These are phyloP conservation scores for Centropus unirufus DNA, from an alignment of 2,113 vertebrate species.

Conservation along the genomic window DNA sequence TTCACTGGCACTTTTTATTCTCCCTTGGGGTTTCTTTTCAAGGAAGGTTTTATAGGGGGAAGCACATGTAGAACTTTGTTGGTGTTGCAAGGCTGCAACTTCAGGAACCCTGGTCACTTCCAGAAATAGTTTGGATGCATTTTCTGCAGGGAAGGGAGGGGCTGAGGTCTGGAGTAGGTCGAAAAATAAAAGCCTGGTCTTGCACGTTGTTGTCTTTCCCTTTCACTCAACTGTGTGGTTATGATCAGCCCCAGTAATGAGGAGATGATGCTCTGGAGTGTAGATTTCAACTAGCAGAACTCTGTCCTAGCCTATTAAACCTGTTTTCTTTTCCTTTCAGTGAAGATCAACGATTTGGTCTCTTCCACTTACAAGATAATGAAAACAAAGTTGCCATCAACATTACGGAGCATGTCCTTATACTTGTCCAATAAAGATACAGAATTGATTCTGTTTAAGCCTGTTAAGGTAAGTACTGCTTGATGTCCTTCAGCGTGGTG, in stretches of 20 bases:
- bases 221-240: background rate
- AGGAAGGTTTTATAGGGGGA: background rate
- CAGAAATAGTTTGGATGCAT: background rate
- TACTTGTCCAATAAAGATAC: conserved; percentile 97
- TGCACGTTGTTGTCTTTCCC: background rate
- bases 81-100: background rate
- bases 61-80: background rate
- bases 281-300: background rate
- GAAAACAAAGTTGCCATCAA: conserved; percentile 92
- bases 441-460: conserved; percentile 97
- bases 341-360: conserved; percentile 92
- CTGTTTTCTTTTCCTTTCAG: conserved; percentile 77
- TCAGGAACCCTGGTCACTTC: background rate
- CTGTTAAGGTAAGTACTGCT: conserved; percentile 88
- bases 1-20: background rate
- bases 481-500: background rate
- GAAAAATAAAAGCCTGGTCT: background rate
- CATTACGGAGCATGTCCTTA: conserved; percentile 93
- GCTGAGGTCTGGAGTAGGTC: background rate
- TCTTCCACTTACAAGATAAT: conserved; percentile 90
- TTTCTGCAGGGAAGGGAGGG: background rate
- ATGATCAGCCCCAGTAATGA: background rate
- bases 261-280: background rate
- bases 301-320: background rate
- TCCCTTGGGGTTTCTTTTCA: background rate